Percentiles rank a stretch among this genome's conserved stretches.
Evolutionary conservation across 2,888 invertebrate genomes (phyloP).

Genomic region (Drosophila prostipennis): DNA sequence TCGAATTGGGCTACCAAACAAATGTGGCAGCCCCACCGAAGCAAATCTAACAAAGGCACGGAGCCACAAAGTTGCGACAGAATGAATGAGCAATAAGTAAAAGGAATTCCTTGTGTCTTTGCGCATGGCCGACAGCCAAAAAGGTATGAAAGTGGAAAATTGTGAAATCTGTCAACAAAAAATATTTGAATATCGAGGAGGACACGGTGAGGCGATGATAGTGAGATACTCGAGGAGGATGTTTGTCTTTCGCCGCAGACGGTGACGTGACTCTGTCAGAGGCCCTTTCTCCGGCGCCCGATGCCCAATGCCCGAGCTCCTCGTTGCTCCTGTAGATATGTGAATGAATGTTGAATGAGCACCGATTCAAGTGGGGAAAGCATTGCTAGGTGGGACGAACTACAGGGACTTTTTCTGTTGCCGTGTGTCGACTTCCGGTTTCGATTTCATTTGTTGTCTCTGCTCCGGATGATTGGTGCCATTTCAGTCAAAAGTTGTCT

Average conservation of each 20-base stretch:
- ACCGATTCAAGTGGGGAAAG: conserved; percentile 71
- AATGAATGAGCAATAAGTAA: conserved; percentile 71
- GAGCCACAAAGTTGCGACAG: neutral
- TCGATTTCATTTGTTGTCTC: conserved; percentile 62
- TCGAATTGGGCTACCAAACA: conserved; percentile 12
- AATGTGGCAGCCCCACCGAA: conserved; percentile 5
- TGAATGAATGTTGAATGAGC: conserved; percentile 75
- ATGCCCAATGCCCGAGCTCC: neutral
- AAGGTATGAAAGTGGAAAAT: conserved; percentile 78
- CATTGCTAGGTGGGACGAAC: neutral
- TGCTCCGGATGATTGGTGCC: neutral
- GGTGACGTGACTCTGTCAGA: conserved; percentile 40
- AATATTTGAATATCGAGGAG: conserved; percentile 75
- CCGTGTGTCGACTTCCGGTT: conserved; percentile 59
- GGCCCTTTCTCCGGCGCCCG: conserved; percentile 4
- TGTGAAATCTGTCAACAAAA: conserved; percentile 71
- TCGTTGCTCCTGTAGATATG: conserved; percentile 33
- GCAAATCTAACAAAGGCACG: neutral
- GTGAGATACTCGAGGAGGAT: conserved; percentile 11
- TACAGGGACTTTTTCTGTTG: conserved; percentile 12
- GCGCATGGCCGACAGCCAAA: conserved; percentile 55
- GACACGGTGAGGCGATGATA: conserved; percentile 6
- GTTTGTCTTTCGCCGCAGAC: conserved; percentile 19
- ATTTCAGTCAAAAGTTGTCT: neutral
- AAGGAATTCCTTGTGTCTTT: conserved; percentile 48